Conservation (phyloP, 1,140 invertebrate species). For the Pseudobourletiella spinata region DNA sequence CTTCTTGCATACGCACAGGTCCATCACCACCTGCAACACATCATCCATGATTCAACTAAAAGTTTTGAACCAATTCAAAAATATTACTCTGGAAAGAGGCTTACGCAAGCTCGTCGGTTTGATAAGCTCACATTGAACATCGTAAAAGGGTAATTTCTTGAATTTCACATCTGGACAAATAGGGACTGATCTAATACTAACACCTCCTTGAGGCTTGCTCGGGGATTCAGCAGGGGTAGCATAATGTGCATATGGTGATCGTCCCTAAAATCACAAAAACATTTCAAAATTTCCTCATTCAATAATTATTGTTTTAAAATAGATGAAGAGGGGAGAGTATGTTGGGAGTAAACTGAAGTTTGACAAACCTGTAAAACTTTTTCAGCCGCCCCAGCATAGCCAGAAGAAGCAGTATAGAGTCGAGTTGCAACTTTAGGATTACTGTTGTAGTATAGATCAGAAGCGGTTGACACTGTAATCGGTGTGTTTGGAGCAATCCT, state of each 20-base stretch:
- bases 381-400: background rate
- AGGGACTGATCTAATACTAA: slow-evolving; percentile 43
- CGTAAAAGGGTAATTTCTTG: slow-evolving; percentile 86
- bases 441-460: too few relatives aligned
- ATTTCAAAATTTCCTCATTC: background rate
- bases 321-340: background rate
- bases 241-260: background rate
- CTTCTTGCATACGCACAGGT: slow-evolving; percentile 68
- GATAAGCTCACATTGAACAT: slow-evolving; percentile 72
- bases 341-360: background rate
- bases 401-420: background rate
- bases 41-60: background rate
- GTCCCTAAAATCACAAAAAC: background rate
- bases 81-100: background rate
- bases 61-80: background rate
- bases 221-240: background rate
- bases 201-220: too few relatives aligned
- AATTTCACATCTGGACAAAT: slow-evolving; percentile 85
- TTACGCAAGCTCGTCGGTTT: slow-evolving; percentile 73
- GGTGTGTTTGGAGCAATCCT: too few relatives aligned
- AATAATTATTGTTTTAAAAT: background rate
- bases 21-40: slow-evolving; percentile 7
- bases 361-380: background rate
- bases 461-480: too few relatives aligned
- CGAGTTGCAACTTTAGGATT: too few relatives aligned